Evolutionary conservation across 2,888 invertebrate species (phyloP), one percentile per base, ranked within the genome.

Genomic region (Scaptomyza polygonia): DNA sequence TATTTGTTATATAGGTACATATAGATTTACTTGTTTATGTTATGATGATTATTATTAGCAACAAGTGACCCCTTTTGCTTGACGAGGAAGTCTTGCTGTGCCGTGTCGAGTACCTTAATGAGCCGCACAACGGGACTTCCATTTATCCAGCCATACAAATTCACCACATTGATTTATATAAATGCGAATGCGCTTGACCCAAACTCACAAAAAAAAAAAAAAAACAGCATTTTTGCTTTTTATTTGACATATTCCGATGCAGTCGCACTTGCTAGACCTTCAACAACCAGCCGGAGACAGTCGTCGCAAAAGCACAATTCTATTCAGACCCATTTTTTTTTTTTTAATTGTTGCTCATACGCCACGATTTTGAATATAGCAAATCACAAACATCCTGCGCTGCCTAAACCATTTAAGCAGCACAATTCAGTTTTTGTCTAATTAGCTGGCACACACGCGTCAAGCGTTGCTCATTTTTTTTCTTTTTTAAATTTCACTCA

Each of bases 11-110:
- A 49, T 39, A n/a, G 18, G 32, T 49, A 36, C 39, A 16, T 43
- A 9, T 18, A 21, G 25, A 25, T 40, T 5, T 16, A 25, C 3
- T 3, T 21, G n/a, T 40, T 11, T 18, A 42, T 32, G 36, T 55
- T 18, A n/a, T 30, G 5, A 32, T 16, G 29, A n/a, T 36, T 27
- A 44, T 21, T 27, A 68, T 52, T 39, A 39, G 36, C 52, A 32
- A 56, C 44, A 43, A 36, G 29, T 34, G 40, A 71, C 69, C 72
- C 74, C 77, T 53, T 67, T 39, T 9, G 27, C 21, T 45, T 58
- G 51, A 70, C 79, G 76, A 87, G 84, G 87, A 84, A 84, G 87
- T 84, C 84, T 85, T 84, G 84, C 84, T 84, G 84, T 32, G 82
- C 39, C 56, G 44, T 18, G 44, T 18, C 54, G 58, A 53, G 44